Conservation (phyloP, 64 coral and sea anemone species). For the Orbicella faveolata region DNA sequence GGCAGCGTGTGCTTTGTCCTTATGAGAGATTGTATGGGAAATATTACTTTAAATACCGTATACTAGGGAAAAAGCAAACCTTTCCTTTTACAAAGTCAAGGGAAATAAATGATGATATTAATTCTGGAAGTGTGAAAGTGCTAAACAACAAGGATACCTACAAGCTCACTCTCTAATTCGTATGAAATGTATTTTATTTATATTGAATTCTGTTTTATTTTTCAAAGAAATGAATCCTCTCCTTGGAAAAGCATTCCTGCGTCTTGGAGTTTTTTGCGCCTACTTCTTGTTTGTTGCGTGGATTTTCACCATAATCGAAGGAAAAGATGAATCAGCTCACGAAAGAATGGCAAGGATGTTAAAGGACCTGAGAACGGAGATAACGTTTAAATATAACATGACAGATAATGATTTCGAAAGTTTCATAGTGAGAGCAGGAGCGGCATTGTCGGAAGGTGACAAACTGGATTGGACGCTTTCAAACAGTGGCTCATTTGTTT, state of each 20-base stretch:
- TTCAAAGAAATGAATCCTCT: constrained; percentile 3
- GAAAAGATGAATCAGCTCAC: not conserved
- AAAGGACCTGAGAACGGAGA: not conserved
- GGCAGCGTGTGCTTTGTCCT: too few species aligned
- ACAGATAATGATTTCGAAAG: constrained; percentile 22
- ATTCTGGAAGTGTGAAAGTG: too few species aligned
- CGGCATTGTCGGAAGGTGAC: not conserved
- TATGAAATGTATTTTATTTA: too few species aligned
- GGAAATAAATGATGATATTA: too few species aligned
- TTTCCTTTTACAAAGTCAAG: too few species aligned
- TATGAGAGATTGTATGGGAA: too few species aligned
- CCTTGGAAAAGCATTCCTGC: not conserved
- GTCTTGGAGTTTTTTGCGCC: not conserved
- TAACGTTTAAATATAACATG: constrained; percentile 18
- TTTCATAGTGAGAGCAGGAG: not conserved
- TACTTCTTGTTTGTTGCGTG: constrained; percentile 5
- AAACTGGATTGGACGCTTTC: constrained; percentile 31
- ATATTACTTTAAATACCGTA: too few species aligned
- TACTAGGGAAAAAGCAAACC: too few species aligned
- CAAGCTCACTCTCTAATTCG: too few species aligned
- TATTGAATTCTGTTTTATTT: not conserved
- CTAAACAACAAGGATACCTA: too few species aligned
- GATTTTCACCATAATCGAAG: constrained; percentile 20
- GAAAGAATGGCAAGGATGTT: constrained; percentile 19
- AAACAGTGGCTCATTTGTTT: constrained; percentile 24